A percentile compares a stretch with the other conserved stretches of the same genome.
Evolutionary conservation across 1,140 invertebrate species (phyloP).

Genomic region (Parasteatoda tepidariorum): DNA sequence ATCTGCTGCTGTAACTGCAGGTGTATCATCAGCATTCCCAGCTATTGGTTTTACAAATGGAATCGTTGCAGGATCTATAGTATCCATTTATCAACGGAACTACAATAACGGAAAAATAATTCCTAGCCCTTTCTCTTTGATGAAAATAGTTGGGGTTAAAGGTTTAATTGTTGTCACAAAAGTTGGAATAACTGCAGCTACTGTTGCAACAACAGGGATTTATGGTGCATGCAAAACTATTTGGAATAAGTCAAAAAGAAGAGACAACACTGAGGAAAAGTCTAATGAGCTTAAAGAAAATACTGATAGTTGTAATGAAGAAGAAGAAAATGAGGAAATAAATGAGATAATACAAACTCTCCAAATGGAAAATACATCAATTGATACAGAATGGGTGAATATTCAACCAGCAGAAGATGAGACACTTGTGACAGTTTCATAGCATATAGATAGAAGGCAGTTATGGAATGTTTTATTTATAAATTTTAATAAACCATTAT

Average conservation of each 20-base stretch:
- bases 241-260: neutral
- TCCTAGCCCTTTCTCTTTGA: neutral
- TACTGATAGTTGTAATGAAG: neutral
- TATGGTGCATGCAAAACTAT: neutral
- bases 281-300: neutral
- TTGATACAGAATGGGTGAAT: neutral
- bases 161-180: neutral
- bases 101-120: neutral
- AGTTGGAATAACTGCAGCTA: neutral
- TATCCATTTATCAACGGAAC: neutral
- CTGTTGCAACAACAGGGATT: neutral
- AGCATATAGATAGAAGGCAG: neutral
- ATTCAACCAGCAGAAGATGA: neutral
- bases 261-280: neutral
- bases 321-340: neutral
- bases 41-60: neutral
- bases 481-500: neutral
- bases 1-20: neutral
- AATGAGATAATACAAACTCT: neutral
- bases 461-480: neutral
- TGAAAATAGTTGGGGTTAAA: neutral
- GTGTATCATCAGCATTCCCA: neutral
- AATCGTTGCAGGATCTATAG: neutral
- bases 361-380: neutral
- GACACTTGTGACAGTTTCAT: no score